Evolutionary conservation across 2,888 invertebrate species (phyloP).

Genomic region (Parochlus steinenii): DNA sequence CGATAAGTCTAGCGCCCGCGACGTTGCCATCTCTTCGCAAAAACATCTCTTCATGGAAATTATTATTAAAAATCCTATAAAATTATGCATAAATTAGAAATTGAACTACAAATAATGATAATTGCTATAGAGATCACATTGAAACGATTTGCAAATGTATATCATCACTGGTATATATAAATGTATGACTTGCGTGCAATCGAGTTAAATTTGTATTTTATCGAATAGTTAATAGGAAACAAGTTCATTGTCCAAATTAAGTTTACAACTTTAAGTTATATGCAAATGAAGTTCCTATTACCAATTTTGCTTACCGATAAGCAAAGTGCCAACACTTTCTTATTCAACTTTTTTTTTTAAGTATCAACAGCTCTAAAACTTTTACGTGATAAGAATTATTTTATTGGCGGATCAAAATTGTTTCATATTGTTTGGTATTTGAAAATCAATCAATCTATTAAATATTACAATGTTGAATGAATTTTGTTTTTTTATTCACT

Average conservation of each 20-base stretch:
- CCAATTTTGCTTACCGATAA: neutral
- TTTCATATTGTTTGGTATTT: neutral
- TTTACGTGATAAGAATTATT: neutral
- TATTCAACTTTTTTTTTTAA: neutral
- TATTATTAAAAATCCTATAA: constrained; percentile 7
- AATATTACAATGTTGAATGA: too few species aligned
- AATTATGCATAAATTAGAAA: constrained; percentile 2
- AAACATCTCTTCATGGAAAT: too few species aligned
- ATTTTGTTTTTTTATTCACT: too few species aligned
- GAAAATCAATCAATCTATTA: too few species aligned
- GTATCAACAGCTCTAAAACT: neutral
- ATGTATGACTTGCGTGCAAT: too few species aligned
- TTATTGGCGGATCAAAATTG: neutral
- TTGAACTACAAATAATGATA: neutral
- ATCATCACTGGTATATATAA: too few species aligned
- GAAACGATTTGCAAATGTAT: too few species aligned
- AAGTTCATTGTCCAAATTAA: too few species aligned
- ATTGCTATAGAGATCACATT: too few species aligned
- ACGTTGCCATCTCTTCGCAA: neutral
- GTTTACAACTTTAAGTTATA: neutral
- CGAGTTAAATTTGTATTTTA: neutral
- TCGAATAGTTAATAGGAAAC: too few species aligned
- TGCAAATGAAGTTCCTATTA: neutral
- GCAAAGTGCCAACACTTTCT: neutral
- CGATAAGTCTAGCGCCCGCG: constrained; percentile 9